phyloP scores from a whole-genome alignment of 1,140 invertebrate genomes.

The Aplysia californica region DNA sequence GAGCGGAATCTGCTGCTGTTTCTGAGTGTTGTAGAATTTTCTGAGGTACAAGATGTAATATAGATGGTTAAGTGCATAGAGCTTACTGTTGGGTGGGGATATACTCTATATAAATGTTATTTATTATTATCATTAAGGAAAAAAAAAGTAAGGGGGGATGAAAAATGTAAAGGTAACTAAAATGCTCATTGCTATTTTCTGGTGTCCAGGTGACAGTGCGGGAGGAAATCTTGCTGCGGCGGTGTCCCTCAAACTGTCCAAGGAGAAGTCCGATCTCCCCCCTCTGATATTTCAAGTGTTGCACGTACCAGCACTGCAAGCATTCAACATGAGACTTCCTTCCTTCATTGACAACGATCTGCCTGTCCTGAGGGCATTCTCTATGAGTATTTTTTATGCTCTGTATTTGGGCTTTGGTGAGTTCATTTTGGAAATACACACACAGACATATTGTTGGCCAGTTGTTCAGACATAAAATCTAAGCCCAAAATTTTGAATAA shows the following conservation, averaged over 20 bases:
- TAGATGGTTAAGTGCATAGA: too few species aligned
- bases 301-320: conserved; percentile 47
- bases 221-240: conserved; percentile 55
- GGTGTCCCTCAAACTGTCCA: conserved; percentile 36
- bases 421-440: background rate
- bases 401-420: conserved; percentile 5
- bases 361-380: background rate
- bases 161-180: too few species aligned
- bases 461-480: background rate
- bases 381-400: background rate
- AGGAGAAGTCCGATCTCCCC: conserved; percentile 22
- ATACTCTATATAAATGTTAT: too few species aligned
- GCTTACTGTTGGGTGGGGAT: too few species aligned
- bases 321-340: conserved; percentile 45
- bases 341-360: conserved; percentile 30
- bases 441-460: background rate
- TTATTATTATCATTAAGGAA: background rate
- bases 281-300: conserved; percentile 40
- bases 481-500: background rate
- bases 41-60: background rate
- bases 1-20: background rate
- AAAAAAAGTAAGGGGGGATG: background rate
- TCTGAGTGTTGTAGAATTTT: background rate
- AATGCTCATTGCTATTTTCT: too few species aligned
- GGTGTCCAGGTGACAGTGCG: conserved; percentile 54